Conservation (phyloP, 2,888 invertebrate species). For the Plagiodera versicolora region DNA sequence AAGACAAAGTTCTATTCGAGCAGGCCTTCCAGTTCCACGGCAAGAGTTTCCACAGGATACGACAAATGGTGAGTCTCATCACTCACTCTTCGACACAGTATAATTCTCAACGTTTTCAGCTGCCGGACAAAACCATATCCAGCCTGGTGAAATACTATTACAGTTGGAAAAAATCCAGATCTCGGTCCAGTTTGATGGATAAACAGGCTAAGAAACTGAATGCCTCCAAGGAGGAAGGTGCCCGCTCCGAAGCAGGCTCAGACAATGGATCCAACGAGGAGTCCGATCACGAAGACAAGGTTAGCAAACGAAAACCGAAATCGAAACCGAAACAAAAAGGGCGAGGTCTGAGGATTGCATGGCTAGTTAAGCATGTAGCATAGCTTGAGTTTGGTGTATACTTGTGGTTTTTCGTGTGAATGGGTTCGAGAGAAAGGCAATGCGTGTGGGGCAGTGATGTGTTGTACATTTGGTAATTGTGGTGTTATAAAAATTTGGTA, state of each 20-base stretch:
- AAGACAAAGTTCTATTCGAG: slow-evolving; percentile 97
- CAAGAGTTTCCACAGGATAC: slow-evolving; percentile 94
- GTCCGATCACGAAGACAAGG: slow-evolving; percentile 89
- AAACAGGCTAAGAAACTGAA: slow-evolving; percentile 71
- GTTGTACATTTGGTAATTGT: slow-evolving; percentile 12
- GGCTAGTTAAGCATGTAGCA: slow-evolving; percentile 15
- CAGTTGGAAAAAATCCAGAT: slow-evolving; percentile 96
- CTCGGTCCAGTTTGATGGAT: slow-evolving; percentile 93
- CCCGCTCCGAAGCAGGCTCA: slow-evolving; percentile 76
- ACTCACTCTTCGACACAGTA: neutral
- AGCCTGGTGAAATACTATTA: slow-evolving; percentile 97
- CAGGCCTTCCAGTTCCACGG: slow-evolving; percentile 98
- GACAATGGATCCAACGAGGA: slow-evolving; percentile 85
- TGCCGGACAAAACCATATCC: slow-evolving; percentile 96
- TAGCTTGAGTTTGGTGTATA: neutral
- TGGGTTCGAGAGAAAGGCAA: neutral
- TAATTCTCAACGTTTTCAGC: slow-evolving; percentile 57
- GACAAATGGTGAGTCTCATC: slow-evolving; percentile 82
- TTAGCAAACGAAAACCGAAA: too few species aligned
- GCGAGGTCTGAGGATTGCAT: neutral
- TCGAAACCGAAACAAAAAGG: slow-evolving; percentile 1
- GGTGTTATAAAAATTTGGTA: slow-evolving; percentile 24
- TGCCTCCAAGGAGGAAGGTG: slow-evolving; percentile 67
- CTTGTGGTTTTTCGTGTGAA: neutral
- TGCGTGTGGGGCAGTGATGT: slow-evolving; percentile 1